Base-by-base conservation (phyloP, 1,140 invertebrate genomes). In the Brachystomella parvula region DNA sequence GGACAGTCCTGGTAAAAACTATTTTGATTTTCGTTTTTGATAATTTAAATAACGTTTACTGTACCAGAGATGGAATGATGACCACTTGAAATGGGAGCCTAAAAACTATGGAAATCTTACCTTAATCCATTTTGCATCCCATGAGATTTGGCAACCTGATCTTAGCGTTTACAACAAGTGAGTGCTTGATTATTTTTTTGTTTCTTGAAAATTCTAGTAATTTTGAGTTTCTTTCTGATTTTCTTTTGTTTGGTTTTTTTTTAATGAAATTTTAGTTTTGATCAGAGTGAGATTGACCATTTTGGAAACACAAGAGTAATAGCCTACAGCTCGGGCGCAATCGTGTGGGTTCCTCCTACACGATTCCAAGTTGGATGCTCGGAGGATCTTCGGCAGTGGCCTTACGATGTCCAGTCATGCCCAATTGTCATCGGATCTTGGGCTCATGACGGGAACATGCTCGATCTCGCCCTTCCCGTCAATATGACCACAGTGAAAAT, bases 121-220 rank as follows among this genome's bases (percentile, higher is more conserved):
- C 15, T 61, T 61, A 26, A 76, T 80, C 9, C 72, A 78, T 35
- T 76, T 80, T 35, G 77, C 75, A 17, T 66, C 75, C 1, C 64
- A 74, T 32, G 76, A 76, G 67, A 70, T 80, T 30, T 80, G 79
- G 79, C 74, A 75, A 65, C 79, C 79, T 2, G 79, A 80, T 73
- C 69, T 80, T 31, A 71, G 76, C n/a, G 75, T 80, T 21, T 79
- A 78, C 58, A 80, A 80, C 67, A 79, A 78, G 78, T 78, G 73
- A 73, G 61, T 33, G 29, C 30, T 39, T 21, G 21, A 61, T 26
- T 35, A 29, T 21, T 39, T 17, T 12, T n/a, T 17, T 61, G 30
- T 61, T 17, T 63, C 49, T 61, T 3, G 24, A 44, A 44, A 61
- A 15, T 31, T 17, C 39, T 12, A 61, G 39, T 6, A 26, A 24